These are phyloP conservation scores for Eutolmus rufibarbis DNA, from an alignment of 2,888 invertebrate species.

Conservation along the genomic window DNA sequence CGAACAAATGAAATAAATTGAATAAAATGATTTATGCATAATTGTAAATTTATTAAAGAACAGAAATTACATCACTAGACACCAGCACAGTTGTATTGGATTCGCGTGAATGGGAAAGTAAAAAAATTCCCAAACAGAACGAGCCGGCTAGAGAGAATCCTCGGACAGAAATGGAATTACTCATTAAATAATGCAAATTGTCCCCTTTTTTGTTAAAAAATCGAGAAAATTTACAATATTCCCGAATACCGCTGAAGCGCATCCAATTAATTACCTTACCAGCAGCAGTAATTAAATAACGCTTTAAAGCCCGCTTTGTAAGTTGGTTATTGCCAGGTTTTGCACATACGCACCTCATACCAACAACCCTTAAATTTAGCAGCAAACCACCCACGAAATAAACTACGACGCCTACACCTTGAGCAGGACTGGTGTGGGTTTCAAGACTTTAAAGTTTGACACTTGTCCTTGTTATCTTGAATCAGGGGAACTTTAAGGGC, in stretches of 20 bases:
- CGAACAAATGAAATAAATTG: neutral
- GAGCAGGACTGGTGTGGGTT: neutral
- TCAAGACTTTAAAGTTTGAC: neutral
- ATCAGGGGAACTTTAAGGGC: neutral
- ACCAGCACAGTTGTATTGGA: neutral
- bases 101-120: neutral
- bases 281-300: neutral
- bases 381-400: neutral
- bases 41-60: neutral
- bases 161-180: neutral
- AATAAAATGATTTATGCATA: neutral
- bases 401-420: neutral
- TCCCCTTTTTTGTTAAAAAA: neutral
- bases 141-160: neutral
- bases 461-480: conserved; percentile 10
- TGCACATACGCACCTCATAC: neutral
- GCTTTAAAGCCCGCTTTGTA: neutral
- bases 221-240: neutral
- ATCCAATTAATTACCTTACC: conserved; percentile 1
- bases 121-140: neutral
- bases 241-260: neutral
- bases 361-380: neutral
- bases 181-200: neutral
- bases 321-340: neutral
- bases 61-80: neutral